Base-by-base conservation (phyloP, 2,888 invertebrate species). In the Nemotelus pantherinus region DNA sequence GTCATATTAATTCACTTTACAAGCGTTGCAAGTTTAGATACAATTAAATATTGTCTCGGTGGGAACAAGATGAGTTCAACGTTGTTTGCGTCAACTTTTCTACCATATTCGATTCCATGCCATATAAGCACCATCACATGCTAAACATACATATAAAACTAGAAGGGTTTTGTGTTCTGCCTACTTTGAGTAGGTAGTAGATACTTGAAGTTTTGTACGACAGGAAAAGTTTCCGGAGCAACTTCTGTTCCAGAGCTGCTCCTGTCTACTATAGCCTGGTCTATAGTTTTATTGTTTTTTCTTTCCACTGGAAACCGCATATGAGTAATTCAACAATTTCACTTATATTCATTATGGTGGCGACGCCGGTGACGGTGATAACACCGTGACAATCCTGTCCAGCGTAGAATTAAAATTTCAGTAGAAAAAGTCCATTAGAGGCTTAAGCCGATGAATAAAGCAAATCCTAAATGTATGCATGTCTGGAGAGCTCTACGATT, bases 261-360 rank as follows among this genome's bases (percentile, higher is more conserved):
- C 25, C 50, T 68, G 53, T 50, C 68, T 10, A 39, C 53, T 43
- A n/a, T 2, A 10, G 5, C 7, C 25, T 48, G 25, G 9, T n/a
- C 47, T 48, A n/a, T 7, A 44, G 41, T 43, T 41, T 5, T 63
- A 43, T 39, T 63, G 5, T 10, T 44, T 10, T 65, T 10, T 65
- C 10, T 65, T 47, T 70, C 43, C 43, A 43, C 53, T 44, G n/a
- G 6, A 44, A 9, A 63, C 74, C 74, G 48, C 74, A 60, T 60
- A 60, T 74, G 74, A 74, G 63, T 50, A 45, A 74, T 74, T 60
- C 58, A 72, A 44, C 74, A 74, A 25, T 58, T 72, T 72, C 47
- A 25, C 44, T 10, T 50, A 25, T 50, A 41, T 70, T 47, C 41
- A 25, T 39, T 9, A 55, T 2, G 9, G n/a, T 7, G 43, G 55